Conservation (phyloP, 2,888 invertebrate species). For the Chymomyza amoena region DNA sequence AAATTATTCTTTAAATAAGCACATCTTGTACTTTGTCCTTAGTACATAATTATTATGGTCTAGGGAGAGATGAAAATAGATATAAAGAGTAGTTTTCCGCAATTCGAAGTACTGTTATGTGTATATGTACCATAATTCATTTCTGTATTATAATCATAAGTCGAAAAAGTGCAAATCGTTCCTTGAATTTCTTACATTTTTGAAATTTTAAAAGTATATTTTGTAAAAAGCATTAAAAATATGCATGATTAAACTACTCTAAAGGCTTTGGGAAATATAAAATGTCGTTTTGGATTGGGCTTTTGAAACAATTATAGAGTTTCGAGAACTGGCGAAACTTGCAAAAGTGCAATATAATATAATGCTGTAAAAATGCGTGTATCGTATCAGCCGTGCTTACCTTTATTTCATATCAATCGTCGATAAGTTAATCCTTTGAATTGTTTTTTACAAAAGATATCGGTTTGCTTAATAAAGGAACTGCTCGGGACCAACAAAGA, state of each 20-base stretch:
- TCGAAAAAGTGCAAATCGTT: constrained; percentile 3
- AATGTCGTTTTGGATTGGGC: not conserved
- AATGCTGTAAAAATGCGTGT: no score
- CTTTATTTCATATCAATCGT: no score
- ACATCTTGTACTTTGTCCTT: not conserved
- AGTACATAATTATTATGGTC: no score
- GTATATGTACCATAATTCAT: not conserved
- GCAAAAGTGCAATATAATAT: no score
- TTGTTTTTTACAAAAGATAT: no score
- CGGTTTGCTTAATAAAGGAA: no score
- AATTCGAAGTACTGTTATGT: not conserved
- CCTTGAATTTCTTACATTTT: constrained; percentile 6
- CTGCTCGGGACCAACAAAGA: no score
- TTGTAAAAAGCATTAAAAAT: not conserved
- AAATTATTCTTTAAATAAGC: constrained; percentile 76
- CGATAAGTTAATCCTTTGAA: no score
- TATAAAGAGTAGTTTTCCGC: not conserved
- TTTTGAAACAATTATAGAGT: no score
- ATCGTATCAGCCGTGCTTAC: no score
- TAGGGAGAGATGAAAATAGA: no score
- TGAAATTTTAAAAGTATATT: not conserved
- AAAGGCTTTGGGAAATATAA: not conserved
- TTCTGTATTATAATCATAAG: not conserved
- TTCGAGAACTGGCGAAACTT: no score
- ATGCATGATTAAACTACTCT: not conserved